Percentiles rank a stretch among this genome's conserved stretches.
Conservation (phyloP, 2,797 vertebrate genomes). For the Sardinella longiceps region DNA sequence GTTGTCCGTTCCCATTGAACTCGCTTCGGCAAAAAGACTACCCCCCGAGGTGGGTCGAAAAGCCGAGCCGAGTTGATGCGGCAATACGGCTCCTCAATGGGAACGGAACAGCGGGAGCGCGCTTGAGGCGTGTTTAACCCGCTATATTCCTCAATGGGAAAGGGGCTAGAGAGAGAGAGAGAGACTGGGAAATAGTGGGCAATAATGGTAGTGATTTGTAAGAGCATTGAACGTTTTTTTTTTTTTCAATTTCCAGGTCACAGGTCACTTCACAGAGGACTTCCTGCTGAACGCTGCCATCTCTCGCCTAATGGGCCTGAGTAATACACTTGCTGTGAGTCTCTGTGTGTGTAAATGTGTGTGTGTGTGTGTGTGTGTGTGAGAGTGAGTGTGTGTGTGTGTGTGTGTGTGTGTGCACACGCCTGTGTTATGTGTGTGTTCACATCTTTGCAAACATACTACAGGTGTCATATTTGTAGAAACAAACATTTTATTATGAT, state of each 20-base stretch:
- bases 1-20: no score
- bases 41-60: no score
- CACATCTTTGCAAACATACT: background rate
- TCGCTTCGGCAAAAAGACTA: no score
- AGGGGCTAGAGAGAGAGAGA: no score
- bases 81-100: no score
- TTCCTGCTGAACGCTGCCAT: slow-evolving; percentile 90
- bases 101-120: no score
- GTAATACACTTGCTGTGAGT: slow-evolving; percentile 85
- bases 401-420: background rate
- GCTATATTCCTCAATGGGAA: no score
- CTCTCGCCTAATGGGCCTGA: slow-evolving; percentile 91
- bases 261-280: slow-evolving; percentile 84
- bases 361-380: slow-evolving; percentile 10
- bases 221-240: slow-evolving; percentile 28
- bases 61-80: no score
- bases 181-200: background rate
- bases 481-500: background rate
- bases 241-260: slow-evolving; percentile 78
- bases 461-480: background rate
- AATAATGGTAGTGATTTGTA: no score
- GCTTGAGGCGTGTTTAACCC: no score
- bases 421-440: background rate
- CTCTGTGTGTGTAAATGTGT: slow-evolving; percentile 26
- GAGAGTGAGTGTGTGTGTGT: background rate